Conservation (phyloP, 2,797 vertebrate genomes). For the Eidolon dupreanum region DNA sequence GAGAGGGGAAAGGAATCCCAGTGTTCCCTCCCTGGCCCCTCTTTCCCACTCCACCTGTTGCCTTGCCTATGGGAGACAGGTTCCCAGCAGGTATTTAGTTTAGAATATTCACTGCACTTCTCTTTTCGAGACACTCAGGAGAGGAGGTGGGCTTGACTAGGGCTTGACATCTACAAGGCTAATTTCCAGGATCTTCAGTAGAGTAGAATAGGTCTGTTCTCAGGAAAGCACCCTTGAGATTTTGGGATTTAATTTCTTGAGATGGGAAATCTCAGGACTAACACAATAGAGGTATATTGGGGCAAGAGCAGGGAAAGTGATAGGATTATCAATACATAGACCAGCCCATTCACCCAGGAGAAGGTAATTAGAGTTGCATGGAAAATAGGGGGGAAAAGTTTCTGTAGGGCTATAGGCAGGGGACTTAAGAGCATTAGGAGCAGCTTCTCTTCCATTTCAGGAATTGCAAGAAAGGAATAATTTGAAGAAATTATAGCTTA, state of each 20-base stretch:
- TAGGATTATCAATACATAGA: neutral
- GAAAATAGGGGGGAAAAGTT: rapidly evolving
- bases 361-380: neutral
- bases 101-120: neutral
- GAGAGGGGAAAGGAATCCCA: neutral
- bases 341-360: neutral
- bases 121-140: neutral
- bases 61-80: neutral
- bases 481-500: conserved; percentile 7
- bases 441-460: neutral
- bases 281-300: neutral
- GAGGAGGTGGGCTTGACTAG: neutral
- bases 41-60: neutral
- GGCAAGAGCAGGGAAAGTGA: neutral
- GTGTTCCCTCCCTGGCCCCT: neutral
- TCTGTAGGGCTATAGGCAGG: neutral
- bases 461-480: neutral
- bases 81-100: neutral
- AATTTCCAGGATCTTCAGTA: neutral
- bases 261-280: neutral
- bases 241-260: neutral
- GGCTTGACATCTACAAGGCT: neutral
- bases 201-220: neutral
- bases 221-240: neutral
- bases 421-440: neutral